These are phyloP conservation scores for Drosophila anomalata DNA, from an alignment of 2,888 invertebrate species.

Conservation along the genomic window DNA sequence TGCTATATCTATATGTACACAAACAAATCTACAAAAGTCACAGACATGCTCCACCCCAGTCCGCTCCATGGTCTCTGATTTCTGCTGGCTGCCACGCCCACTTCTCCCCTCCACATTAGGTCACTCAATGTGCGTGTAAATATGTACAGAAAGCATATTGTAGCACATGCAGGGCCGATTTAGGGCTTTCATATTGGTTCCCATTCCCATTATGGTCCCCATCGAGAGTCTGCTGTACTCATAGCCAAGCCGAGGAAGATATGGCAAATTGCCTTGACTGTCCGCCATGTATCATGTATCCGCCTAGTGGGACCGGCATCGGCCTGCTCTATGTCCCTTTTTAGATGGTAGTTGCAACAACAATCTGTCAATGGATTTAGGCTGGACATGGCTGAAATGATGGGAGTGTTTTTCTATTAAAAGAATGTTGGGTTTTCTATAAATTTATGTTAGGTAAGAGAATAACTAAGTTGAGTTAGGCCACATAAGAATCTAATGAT, in stretches of 20 bases:
- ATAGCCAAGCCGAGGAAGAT: background rate
- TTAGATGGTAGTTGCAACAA: background rate
- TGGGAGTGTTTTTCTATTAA: background rate
- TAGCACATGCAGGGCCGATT: constrained; percentile 36
- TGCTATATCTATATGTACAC: constrained; percentile 80
- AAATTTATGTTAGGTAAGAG: too few species aligned
- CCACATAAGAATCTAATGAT: too few species aligned
- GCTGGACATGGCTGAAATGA: background rate
- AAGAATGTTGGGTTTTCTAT: background rate
- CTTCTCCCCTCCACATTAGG: constrained; percentile 35
- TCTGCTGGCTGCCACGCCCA: constrained; percentile 1
- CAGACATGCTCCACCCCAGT: constrained; percentile 65
- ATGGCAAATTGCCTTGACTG: constrained; percentile 8
- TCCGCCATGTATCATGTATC: constrained; percentile 1
- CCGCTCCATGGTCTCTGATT: constrained; percentile 8
- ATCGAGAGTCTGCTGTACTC: background rate
- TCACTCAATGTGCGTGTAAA: constrained; percentile 47
- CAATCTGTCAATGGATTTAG: constrained; percentile 7
- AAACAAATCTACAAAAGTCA: constrained; percentile 80
- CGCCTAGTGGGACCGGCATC: background rate
- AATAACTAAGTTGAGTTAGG: background rate
- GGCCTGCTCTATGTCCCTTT: background rate
- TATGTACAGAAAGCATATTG: constrained; percentile 38
- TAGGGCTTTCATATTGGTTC: background rate
- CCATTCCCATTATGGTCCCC: background rate